These are phyloP conservation scores for Mormyrops boulengeri DNA, from an alignment of 2,797 vertebrate species.

Conservation along the genomic window DNA sequence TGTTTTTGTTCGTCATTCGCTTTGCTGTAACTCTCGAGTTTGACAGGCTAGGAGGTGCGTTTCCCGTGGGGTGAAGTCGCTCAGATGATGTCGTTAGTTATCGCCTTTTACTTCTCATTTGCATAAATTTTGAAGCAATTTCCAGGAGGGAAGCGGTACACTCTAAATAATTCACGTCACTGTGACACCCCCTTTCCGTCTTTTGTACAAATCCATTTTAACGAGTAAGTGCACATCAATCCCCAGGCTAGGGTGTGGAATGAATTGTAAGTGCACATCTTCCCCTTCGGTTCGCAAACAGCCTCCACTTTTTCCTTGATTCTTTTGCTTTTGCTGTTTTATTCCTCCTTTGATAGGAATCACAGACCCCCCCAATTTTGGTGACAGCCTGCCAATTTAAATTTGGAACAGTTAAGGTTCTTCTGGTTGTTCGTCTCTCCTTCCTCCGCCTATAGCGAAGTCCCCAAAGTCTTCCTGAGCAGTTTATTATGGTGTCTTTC, in stretches of 20 bases:
- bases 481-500: not conserved
- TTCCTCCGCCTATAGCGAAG: not conserved
- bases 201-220: constrained; percentile 7
- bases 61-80: not conserved
- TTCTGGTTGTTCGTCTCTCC: not conserved
- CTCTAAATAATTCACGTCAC: constrained; percentile 11
- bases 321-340: constrained; percentile 3
- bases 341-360: not conserved
- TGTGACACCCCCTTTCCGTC: not conserved
- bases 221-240: constrained; percentile 11
- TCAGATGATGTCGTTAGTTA: constrained; percentile 2
- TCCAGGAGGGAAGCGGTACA: constrained; percentile 15
- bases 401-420: not conserved
- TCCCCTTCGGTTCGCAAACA: not conserved
- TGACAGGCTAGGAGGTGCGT: not conserved
- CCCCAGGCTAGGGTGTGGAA: not conserved
- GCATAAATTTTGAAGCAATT: constrained; percentile 12
- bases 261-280: not conserved
- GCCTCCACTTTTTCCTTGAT: not conserved
- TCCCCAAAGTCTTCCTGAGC: not conserved
- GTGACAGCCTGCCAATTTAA: not conserved
- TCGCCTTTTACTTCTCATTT: constrained; percentile 1
- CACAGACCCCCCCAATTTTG: not conserved
- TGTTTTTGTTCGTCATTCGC: not conserved
- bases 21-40: not conserved